These are phyloP conservation scores for Solea senegalensis DNA, from an alignment of 2,113 vertebrate genomes.

Conservation along the genomic window DNA sequence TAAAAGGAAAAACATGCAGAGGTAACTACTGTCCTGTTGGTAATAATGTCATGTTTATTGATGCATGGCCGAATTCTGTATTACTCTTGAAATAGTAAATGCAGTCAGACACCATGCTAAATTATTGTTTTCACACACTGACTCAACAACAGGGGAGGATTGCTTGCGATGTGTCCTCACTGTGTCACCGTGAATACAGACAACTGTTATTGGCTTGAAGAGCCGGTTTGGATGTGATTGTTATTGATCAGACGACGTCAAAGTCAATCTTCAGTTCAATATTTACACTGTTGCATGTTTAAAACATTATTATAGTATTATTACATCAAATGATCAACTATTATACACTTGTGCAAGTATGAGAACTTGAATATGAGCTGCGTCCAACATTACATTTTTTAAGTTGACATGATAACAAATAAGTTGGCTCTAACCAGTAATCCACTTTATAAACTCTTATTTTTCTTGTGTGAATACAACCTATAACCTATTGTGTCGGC, in stretches of 20 bases:
- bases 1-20: too few species aligned
- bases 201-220: neutral
- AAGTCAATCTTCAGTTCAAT: too few species aligned
- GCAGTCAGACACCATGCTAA: conserved; percentile 82
- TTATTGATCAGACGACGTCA: neutral
- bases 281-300: too few species aligned
- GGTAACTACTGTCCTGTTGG: neutral
- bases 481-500: too few species aligned
- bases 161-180: conserved; percentile 9
- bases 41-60: neutral
- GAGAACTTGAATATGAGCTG: too few species aligned
- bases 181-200: conserved; percentile 61
- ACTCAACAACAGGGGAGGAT: conserved; percentile 20
- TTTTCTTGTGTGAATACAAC: too few species aligned
- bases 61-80: conserved; percentile 79
- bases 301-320: too few species aligned
- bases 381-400: too few species aligned
- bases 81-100: conserved; percentile 73
- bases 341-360: too few species aligned
- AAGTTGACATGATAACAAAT: too few species aligned
- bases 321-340: too few species aligned
- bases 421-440: too few species aligned
- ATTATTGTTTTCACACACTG: conserved; percentile 61
- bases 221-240: neutral
- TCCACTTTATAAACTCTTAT: neutral